Evolutionary conservation across 2,113 vertebrate species (phyloP), one percentile per base, ranked within the genome.

Genomic region (Dicaeum eximium): DNA sequence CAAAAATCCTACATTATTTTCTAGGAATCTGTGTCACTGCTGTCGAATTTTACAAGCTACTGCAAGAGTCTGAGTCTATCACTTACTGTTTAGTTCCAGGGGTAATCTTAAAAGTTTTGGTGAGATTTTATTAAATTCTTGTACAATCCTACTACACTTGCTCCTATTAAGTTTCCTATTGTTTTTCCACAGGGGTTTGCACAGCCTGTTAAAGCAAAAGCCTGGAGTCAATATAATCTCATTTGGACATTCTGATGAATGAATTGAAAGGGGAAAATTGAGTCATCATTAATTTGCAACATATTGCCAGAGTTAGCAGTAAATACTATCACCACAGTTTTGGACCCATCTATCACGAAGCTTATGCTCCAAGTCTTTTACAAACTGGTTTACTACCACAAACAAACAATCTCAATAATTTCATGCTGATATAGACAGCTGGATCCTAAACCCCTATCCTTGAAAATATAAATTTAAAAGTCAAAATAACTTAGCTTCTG

Each of bases 281-380:
- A 97, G 79, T 93, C 92, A 94, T 91, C 90, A 80, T 88, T 93
- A 90, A 92, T 95, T 96, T 95, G 80, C 67, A 93, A 90, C 81
- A 88, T 78, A 80, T 40, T 93, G 67, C 81, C 72, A 93, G 90
- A 90, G 38, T 82, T 86, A 92, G 73, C 33, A 90, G 90, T 90
- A 96, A 92, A 94, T 96, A 96, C 44, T 44, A 88, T 80, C 90
- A 85, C 67, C 51, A 71, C 5, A 84, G 44, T 80, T 96, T 82
- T 45, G 40, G 79, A 96, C 94, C 66, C 66, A 92, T 38, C 74
- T 73, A 54, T 90, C 82, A 88, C 30, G 62, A 91, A 88, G 71
- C 64, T 90, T 85, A 80, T 27, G 67, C 62, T 92, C 35, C 64
- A 56, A 86, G 90, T 48, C 69, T 86, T 80, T 74, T 62, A 79